Evolutionary conservation across 2,113 vertebrate species (phyloP).

Genomic region (Dromas ardeola): DNA sequence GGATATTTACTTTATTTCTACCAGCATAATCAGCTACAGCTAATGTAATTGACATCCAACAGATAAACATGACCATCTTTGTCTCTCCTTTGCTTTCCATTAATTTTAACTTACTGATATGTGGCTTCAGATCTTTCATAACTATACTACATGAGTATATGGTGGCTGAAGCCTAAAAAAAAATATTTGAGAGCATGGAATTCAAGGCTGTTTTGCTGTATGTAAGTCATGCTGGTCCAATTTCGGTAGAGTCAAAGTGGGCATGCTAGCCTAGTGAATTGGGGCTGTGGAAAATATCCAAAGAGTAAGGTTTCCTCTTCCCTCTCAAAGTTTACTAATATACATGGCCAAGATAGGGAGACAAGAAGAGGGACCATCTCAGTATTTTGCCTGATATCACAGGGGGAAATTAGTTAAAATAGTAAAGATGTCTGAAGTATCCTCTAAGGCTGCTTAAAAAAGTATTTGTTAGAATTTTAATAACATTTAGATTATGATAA

Average conservation of each 20-base stretch:
- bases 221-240: neutral
- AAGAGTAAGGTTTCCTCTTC: neutral
- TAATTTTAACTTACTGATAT: neutral
- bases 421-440: neutral
- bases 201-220: neutral
- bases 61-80: neutral
- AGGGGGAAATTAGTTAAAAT: neutral
- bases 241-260: neutral
- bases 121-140: neutral
- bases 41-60: neutral
- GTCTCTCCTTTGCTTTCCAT: neutral
- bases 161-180: neutral
- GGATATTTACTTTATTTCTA: neutral
- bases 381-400: neutral
- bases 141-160: neutral
- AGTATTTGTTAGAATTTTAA: neutral
- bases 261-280: neutral
- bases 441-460: neutral
- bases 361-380: neutral
- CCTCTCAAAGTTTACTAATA: neutral
- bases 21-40: neutral
- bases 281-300: neutral
- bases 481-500: neutral
- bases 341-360: neutral
- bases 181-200: neutral